Evolutionary conservation across 2,888 invertebrate species (phyloP).

Genomic region (Tillus elongatus): DNA sequence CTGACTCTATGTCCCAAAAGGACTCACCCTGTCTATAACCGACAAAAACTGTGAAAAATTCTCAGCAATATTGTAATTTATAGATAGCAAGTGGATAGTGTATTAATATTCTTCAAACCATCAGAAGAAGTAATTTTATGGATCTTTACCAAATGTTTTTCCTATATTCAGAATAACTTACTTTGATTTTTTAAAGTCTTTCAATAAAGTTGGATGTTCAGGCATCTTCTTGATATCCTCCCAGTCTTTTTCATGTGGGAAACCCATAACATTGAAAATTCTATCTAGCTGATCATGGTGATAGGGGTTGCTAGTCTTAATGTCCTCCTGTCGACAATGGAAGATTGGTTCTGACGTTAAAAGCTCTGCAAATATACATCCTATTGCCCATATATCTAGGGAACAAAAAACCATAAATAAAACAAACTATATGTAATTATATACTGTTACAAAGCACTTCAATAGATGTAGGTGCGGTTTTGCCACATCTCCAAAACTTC

Average conservation of each 20-base stretch:
- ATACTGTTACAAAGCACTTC: too few relatives aligned
- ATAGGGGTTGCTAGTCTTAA: slow-evolving; percentile 98
- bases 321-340: slow-evolving; percentile 98
- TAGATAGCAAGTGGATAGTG: too few relatives aligned
- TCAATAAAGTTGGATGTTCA: slow-evolving; percentile 88
- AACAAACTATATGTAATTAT: too few relatives aligned
- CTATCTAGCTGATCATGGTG: slow-evolving; percentile 97
- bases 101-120: too few relatives aligned
- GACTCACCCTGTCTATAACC: too few relatives aligned
- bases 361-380: slow-evolving; percentile 98
- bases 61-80: too few relatives aligned
- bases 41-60: too few relatives aligned
- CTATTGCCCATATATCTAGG: slow-evolving; percentile 95
- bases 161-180: slow-evolving; percentile 45
- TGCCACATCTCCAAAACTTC: too few relatives aligned
- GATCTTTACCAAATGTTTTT: slow-evolving; percentile 3
- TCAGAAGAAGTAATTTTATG: slow-evolving; percentile 9
- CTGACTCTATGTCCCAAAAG: too few relatives aligned
- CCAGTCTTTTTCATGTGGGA: slow-evolving; percentile 96
- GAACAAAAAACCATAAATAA: not conserved
- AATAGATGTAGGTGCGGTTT: too few relatives aligned
- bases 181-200: slow-evolving; percentile 93
- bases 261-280: slow-evolving; percentile 99
- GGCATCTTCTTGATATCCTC: slow-evolving; percentile 99
- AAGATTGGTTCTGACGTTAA: slow-evolving; percentile 98